Evolutionary conservation across 2,888 invertebrate species (phyloP).

Genomic region (Gortyna flavago): DNA sequence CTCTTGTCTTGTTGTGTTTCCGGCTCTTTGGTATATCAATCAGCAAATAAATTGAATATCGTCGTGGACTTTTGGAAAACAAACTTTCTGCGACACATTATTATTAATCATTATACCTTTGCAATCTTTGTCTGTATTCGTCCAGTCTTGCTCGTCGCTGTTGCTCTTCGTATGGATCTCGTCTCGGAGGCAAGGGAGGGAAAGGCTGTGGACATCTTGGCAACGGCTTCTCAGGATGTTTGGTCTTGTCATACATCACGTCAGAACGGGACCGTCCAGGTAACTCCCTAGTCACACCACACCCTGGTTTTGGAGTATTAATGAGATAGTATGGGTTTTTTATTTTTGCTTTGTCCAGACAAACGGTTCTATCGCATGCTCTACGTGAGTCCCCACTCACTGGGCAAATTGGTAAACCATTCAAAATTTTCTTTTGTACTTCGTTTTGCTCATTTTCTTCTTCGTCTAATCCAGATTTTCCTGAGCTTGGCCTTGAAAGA

Average conservation of each 20-base stretch:
- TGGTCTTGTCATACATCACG: slow-evolving; percentile 5
- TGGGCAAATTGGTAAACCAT: slow-evolving; percentile 77
- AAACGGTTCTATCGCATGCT: slow-evolving; percentile 67
- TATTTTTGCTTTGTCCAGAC: slow-evolving; percentile 78
- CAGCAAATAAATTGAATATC: slow-evolving; percentile 57
- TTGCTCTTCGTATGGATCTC: slow-evolving; percentile 76
- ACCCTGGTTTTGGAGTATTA: slow-evolving; percentile 59
- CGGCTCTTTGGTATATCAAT: slow-evolving; percentile 62
- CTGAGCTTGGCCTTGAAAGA: not conserved
- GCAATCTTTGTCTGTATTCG: slow-evolving; percentile 75
- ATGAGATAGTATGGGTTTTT: slow-evolving; percentile 68
- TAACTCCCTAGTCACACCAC: slow-evolving; percentile 70
- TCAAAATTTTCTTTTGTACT: slow-evolving; percentile 69
- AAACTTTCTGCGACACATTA: slow-evolving; percentile 59
- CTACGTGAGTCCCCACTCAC: slow-evolving; percentile 63
- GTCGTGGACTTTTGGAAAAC: slow-evolving; percentile 31
- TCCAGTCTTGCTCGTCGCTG: slow-evolving; percentile 62
- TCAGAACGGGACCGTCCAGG: slow-evolving; percentile 45
- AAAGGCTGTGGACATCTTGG: not conserved
- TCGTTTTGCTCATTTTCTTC: slow-evolving; percentile 55
- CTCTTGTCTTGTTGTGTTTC: not conserved
- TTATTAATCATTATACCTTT: slow-evolving; percentile 74
- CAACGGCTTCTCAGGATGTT: slow-evolving; percentile 56
- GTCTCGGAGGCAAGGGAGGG: slow-evolving; percentile 62
- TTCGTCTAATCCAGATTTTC: slow-evolving; percentile 69